phyloP scores from a whole-genome alignment of 2,113 vertebrate species.

The Myotis yumanensis region DNA sequence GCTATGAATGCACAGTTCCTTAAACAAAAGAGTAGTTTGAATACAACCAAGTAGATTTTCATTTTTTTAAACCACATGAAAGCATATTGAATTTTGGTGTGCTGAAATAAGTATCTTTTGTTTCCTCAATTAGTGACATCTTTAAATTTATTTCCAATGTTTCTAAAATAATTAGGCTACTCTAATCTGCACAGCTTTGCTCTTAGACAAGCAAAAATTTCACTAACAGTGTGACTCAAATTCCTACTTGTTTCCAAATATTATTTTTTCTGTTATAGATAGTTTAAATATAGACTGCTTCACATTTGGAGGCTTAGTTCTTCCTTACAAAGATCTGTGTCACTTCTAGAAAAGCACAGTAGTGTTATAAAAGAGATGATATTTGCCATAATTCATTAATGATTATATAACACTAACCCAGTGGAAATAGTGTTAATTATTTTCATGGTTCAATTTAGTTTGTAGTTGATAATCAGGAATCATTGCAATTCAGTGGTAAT shows the following conservation, averaged over 20 bases:
- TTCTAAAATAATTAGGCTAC: neutral
- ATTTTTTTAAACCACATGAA: neutral
- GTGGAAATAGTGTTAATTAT: neutral
- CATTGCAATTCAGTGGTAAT: neutral
- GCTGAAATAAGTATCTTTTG: slow-evolving; percentile 21
- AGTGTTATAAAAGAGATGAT: neutral
- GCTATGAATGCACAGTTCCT: neutral
- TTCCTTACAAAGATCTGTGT: neutral
- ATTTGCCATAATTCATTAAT: neutral
- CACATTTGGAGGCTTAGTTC: neutral
- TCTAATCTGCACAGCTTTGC: neutral
- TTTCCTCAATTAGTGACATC: neutral
- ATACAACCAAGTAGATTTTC: neutral
- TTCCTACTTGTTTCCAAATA: neutral
- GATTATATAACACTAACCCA: neutral
- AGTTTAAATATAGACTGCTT: neutral
- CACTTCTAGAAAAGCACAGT: neutral
- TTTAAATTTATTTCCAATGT: neutral
- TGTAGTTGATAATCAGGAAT: neutral
- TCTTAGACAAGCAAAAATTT: neutral
- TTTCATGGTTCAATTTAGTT: neutral
- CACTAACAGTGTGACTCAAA: neutral
- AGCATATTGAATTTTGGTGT: neutral
- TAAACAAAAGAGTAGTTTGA: neutral
- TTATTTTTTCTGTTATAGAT: neutral